Conservation (phyloP, 2,113 vertebrate species). For the Syngnathus typhle region DNA sequence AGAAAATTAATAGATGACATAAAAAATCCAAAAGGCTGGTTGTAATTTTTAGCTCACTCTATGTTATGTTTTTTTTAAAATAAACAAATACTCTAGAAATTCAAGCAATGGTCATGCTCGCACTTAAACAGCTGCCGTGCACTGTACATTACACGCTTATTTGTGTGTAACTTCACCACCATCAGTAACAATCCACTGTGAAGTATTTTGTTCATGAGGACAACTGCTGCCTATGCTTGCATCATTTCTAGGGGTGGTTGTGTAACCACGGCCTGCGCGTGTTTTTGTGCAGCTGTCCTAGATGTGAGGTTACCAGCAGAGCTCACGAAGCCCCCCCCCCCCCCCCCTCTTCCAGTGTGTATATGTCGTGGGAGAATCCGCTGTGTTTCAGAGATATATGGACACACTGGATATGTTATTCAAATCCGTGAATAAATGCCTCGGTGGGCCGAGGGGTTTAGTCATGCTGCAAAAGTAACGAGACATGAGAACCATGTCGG, state of each 20-base stretch:
- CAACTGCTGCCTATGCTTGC: not conserved
- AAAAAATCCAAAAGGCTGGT: too few relatives aligned
- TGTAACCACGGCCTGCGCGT: conserved; percentile 7
- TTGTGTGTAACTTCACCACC: not conserved
- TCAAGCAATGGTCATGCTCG: too few relatives aligned
- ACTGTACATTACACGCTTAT: not conserved
- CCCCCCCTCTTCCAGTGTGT: conserved; percentile 24
- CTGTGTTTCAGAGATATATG: conserved; percentile 58
- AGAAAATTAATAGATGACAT: too few relatives aligned
- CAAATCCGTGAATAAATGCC: conserved; percentile 56
- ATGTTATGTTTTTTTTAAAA: too few relatives aligned
- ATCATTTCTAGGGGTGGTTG: not conserved
- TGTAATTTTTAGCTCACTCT: too few relatives aligned
- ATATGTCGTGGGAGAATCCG: conserved; percentile 49
- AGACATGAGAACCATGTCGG: conserved; percentile 43
- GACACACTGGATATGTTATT: conserved; percentile 59
- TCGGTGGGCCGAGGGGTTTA: conserved; percentile 50
- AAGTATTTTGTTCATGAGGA: not conserved
- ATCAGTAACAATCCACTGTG: not conserved
- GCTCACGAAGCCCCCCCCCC: not conserved
- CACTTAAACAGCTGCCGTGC: not conserved
- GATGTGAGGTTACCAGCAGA: conserved; percentile 33
- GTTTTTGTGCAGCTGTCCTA: conserved; percentile 16
- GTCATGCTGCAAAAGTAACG: conserved; percentile 56
- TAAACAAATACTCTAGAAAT: too few relatives aligned